Percentiles rank a stretch among this genome's conserved stretches.
Evolutionary conservation across 2,113 vertebrate genomes (phyloP).

Genomic region (Podilymbus podiceps): DNA sequence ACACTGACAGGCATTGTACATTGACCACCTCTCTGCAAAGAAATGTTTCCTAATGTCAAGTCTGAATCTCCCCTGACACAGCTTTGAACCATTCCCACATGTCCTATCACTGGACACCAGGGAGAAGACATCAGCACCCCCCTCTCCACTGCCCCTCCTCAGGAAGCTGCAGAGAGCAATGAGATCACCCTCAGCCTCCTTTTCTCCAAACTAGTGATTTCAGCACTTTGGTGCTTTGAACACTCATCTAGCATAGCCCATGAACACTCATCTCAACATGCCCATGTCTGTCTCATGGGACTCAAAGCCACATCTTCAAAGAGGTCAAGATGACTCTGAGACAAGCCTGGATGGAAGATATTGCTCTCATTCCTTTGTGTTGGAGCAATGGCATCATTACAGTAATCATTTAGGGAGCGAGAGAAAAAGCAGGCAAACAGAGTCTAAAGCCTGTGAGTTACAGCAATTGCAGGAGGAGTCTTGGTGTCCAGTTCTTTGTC

Average conservation of each 20-base stretch:
- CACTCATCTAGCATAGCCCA: neutral
- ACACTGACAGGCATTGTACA: neutral
- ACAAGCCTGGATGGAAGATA: neutral
- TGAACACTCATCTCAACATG: neutral
- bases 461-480: neutral
- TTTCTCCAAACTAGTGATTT: neutral
- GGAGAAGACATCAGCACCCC: neutral
- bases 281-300: neutral
- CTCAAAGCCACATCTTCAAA: neutral
- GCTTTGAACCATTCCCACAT: neutral
- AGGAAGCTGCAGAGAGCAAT: neutral
- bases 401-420: neutral
- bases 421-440: fast-evolving
- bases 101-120: neutral
- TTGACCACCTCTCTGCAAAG: neutral
- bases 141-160: neutral
- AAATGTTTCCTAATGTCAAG: neutral
- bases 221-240: neutral
- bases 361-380: neutral
- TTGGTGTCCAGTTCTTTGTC: neutral
- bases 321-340: neutral
- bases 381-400: neutral
- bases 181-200: neutral
- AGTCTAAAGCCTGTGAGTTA: neutral
- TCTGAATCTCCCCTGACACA: neutral